These are phyloP conservation scores for Leptosomus discolor DNA, from an alignment of 2,113 vertebrate genomes.

Conservation along the genomic window DNA sequence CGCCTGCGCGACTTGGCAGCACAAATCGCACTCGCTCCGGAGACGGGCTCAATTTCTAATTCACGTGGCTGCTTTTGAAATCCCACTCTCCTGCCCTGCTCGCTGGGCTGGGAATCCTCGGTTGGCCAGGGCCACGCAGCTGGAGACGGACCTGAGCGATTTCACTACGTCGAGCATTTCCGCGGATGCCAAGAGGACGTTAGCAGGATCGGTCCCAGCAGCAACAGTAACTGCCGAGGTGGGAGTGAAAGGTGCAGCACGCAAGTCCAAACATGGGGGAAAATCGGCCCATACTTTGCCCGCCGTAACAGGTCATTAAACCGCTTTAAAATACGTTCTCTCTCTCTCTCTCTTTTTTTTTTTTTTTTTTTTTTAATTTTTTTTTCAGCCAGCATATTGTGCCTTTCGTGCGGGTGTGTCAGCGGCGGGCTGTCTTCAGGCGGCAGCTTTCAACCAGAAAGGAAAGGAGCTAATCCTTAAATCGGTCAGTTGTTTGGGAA, in stretches of 20 bases:
- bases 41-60: background rate
- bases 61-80: background rate
- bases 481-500: background rate
- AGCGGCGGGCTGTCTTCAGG: background rate
- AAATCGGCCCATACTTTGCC: background rate
- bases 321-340: accelerated
- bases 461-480: background rate
- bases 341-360: background rate
- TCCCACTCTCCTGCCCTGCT: background rate
- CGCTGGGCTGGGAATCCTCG: background rate
- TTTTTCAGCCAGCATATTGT: accelerated
- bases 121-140: background rate
- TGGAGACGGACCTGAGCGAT: background rate
- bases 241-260: background rate
- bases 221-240: background rate
- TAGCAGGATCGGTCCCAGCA: background rate
- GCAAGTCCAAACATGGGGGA: background rate
- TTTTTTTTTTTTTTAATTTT: too few species aligned
- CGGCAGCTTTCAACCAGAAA: background rate
- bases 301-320: background rate
- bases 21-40: background rate
- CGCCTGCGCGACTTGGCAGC: background rate
- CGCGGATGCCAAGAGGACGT: background rate
- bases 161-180: background rate
- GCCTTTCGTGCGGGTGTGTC: background rate